Evolutionary conservation across 2,888 invertebrate genomes (phyloP).

Genomic region (Dioctria rufipes): DNA sequence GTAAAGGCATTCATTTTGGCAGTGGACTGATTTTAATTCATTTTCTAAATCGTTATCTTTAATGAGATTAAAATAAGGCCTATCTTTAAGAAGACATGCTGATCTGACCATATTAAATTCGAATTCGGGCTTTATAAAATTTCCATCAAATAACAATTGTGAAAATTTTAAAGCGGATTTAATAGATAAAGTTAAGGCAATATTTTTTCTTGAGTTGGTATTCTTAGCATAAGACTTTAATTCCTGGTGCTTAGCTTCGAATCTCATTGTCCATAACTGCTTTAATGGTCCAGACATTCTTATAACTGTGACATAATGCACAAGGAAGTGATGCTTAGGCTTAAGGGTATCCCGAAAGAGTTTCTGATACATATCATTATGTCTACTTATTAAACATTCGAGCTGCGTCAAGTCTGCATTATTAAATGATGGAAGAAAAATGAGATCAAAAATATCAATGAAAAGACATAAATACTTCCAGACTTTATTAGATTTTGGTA

Average conservation of each 20-base stretch:
- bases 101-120: not conserved
- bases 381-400: not conserved
- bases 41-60: not conserved
- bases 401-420: not conserved
- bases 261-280: not conserved
- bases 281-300: constrained; percentile 2
- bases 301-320: constrained; percentile 4
- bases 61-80: not conserved
- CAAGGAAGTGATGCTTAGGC: not conserved
- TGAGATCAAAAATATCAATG: constrained; percentile 7
- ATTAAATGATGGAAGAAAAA: not conserved
- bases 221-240: constrained; percentile 4
- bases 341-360: not conserved
- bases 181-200: not conserved
- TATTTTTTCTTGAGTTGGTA: not conserved
- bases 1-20: too few relatives aligned
- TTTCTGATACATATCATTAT: not conserved
- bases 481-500: not conserved
- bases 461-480: constrained; percentile 2
- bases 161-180: not conserved
- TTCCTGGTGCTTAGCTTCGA: constrained; percentile 2
- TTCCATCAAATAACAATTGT: not conserved
- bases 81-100: not conserved
- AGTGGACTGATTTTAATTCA: not conserved
- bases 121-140: not conserved